Base-by-base conservation (phyloP, 64 coral and sea anemone species). In the Montipora capricornis region DNA sequence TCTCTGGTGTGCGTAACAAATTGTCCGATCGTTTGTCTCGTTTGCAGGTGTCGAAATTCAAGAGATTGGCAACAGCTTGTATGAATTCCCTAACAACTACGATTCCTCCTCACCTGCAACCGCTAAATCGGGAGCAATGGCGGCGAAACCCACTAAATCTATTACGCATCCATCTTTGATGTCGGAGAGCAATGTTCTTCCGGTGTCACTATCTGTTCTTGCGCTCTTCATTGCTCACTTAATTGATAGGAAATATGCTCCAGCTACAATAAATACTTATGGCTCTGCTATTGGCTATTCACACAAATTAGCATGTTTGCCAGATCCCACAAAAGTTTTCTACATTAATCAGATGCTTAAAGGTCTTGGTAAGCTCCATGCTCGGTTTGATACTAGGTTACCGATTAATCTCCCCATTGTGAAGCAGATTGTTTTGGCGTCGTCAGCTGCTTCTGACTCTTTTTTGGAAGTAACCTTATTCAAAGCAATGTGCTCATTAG, bases 331-430 rank as follows among this genome's bases (percentile, higher is more conserved):
- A 15, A 74, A 82, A 49, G 79, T 73, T 46, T 83, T 83, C 29
- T 91, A 22, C 26, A 90, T 90, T 29, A 44, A 57, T 9, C 52
- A 81, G 53, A 91, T 83, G 78, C 48, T 81, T 5, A 91, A 87
- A 81, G 92, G 92, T 14, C 88, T 88, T 81, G 48, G 85, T 62
- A 94, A 94, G 73, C 62, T 87, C 52, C 75, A 74, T 8, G 20
- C 8, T 4, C 58, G 79, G 44, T 87, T 83, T 4, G 80, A 83
- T 83, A 53, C 11, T 14, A 45, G 45, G 20, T 60, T 83, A 16
- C 80, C 80, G 10, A 83, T 83, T 50, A 83, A 37, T 24, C 80
- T 83, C 51, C 45, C 80, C 52, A 10, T 7, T 3, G 52, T 55
- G 52, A 10, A 55, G 52, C 52, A 1, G 52, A 55, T 55, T 55